Evolutionary conservation across 2,113 vertebrate genomes (phyloP).

Genomic region (Trachemys scripta): DNA sequence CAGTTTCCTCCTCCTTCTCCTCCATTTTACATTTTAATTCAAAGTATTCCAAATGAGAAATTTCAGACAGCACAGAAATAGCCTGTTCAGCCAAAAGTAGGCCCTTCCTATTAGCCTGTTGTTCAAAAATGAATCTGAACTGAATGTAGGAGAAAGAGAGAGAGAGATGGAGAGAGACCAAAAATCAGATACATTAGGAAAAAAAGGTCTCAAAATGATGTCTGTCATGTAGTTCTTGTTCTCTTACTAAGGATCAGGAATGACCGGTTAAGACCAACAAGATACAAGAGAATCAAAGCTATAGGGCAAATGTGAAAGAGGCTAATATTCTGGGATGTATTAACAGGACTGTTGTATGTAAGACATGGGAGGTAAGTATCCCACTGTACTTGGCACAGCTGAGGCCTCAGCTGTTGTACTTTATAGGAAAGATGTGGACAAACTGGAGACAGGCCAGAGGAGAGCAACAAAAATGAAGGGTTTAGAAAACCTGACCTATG

Average conservation of each 20-base stretch:
- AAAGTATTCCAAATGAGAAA: neutral
- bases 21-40: neutral
- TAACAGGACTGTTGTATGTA: neutral
- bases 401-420: no score
- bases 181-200: neutral
- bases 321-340: neutral
- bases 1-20: neutral
- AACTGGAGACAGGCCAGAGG: no score
- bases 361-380: no score
- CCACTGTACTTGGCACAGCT: no score
- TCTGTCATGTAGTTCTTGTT: neutral
- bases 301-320: neutral
- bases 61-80: neutral
- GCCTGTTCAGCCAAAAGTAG: rapidly evolving
- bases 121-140: neutral
- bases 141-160: neutral
- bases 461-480: no score
- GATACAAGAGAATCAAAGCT: neutral
- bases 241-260: neutral
- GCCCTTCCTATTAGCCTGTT: rapidly evolving
- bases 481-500: no score
- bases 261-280: neutral
- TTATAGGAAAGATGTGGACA: no score
- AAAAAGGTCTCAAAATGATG: neutral
- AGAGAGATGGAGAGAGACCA: neutral